Percentiles rank a stretch among this genome's conserved stretches.
phyloP scores from a whole-genome alignment of 2,888 invertebrate genomes.

The Abrostola tripartita region DNA sequence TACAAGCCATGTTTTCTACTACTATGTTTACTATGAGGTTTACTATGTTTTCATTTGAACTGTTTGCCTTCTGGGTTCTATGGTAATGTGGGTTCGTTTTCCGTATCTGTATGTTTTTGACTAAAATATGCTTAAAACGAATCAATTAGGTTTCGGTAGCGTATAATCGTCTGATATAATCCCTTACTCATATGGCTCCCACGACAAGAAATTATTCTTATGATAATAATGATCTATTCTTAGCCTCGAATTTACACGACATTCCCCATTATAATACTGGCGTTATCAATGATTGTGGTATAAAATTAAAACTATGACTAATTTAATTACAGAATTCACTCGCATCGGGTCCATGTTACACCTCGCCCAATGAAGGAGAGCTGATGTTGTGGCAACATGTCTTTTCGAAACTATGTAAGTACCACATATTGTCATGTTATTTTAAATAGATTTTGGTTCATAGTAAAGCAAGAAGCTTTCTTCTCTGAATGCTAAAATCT shows the following conservation, averaged over 20 bases:
- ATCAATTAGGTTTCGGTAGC: not conserved
- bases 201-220: not conserved
- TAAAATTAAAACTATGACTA: slow-evolving; percentile 24
- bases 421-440: slow-evolving; percentile 13
- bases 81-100: not conserved
- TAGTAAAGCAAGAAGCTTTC: too few species aligned
- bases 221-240: not conserved
- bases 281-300: slow-evolving; percentile 6
- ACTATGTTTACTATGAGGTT: too few species aligned
- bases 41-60: too few species aligned
- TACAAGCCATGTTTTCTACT: too few species aligned
- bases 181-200: not conserved
- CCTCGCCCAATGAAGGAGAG: slow-evolving; percentile 69
- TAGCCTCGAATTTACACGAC: slow-evolving; percentile 10
- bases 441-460: too few species aligned
- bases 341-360: slow-evolving; percentile 36
- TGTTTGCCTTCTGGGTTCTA: too few species aligned
- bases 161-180: not conserved
- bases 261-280: slow-evolving; percentile 11
- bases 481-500: too few species aligned
- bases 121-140: not conserved
- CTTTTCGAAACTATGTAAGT: slow-evolving; percentile 85
- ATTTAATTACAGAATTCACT: slow-evolving; percentile 58
- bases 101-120: not conserved
- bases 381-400: slow-evolving; percentile 73